Evolutionary conservation across 2,888 invertebrate genomes (phyloP).

Genomic region (Parnassius orleans): DNA sequence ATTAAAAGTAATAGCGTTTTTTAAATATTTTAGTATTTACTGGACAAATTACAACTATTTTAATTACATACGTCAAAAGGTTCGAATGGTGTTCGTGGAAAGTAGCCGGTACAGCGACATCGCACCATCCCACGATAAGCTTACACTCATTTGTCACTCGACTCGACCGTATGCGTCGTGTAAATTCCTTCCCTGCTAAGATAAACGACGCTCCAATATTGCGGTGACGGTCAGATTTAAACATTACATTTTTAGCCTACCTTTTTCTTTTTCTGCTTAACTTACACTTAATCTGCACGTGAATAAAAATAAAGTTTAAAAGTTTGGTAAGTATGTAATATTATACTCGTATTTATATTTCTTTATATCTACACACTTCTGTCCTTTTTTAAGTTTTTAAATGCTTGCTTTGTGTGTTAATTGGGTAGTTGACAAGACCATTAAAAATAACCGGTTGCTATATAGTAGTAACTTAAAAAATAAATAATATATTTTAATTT

Average conservation of each 20-base stretch:
- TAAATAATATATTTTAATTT: too few species aligned
- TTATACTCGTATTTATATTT: too few species aligned
- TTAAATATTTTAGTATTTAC: background rate
- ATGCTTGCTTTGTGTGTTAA: too few species aligned
- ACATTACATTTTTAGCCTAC: slow-evolving; percentile 20
- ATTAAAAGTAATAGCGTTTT: too few species aligned
- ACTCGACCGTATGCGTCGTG: slow-evolving; percentile 64
- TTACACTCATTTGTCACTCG: slow-evolving; percentile 74
- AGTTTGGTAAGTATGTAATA: too few species aligned
- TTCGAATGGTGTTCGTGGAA: slow-evolving; percentile 32
- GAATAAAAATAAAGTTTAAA: too few species aligned
- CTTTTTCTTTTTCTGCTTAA: slow-evolving; percentile 20
- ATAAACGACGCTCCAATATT: slow-evolving; percentile 64
- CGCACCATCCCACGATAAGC: slow-evolving; percentile 52
- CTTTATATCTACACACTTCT: too few species aligned
- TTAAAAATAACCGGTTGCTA: too few species aligned
- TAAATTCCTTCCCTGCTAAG: slow-evolving; percentile 67
- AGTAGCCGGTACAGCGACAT: slow-evolving; percentile 43
- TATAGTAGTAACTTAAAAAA: too few species aligned
- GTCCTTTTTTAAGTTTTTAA: too few species aligned
- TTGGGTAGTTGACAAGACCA: too few species aligned
- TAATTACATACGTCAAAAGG: slow-evolving; percentile 19
- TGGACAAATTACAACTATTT: slow-evolving; percentile 18
- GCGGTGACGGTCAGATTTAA: slow-evolving; percentile 36
- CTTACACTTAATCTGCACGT: too few species aligned